Evolutionary conservation across 1,140 invertebrate species (phyloP), one percentile per base, ranked within the genome.

Genomic region (Drosophila asahinai): DNA sequence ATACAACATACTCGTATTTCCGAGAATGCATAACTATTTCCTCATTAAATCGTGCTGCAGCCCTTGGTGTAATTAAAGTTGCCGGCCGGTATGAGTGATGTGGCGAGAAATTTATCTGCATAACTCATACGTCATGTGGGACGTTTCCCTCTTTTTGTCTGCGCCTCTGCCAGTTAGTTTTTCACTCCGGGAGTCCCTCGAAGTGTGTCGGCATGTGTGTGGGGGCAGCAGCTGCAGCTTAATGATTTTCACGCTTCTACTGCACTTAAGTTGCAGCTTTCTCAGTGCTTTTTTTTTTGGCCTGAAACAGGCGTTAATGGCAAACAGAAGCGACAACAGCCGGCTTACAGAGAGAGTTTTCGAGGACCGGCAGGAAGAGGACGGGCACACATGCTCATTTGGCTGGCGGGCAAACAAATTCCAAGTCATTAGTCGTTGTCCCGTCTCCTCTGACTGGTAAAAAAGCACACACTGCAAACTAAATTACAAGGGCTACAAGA

Each of bases 391-490:
- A 77, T 66, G 64, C 84, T 83, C 83, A 89, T 89, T 86, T 86
- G 71, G 80, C 83, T 87, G 84, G 60, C 73, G 83, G 80, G 83
- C 77, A 80, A 57, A 83, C 77, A 83, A 87, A 87, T 86, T 87
- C 72, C 72, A 73, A 73, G 83, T 86, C 83, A 86, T 86, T 86
- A 86, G 83, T 87, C 83, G 83, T 87, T 73, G 84, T 83, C 80
- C 72, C 48, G 60, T 68, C 83, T 62, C 58, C 27, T 43, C 22
- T 30, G 52, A 47, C 58, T 45, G 17, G 14, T 62, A 77, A 77
- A 77, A 84, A 84, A 55, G 22, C 15, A 54, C 63, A 49, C 51
- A 79, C 42, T 63, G 66, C 51, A 77, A 73, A 83, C 76, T 80
- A 77, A 70, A 86, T 87, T 80, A 83, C 66, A 80, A 63, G 55